Base-by-base conservation (phyloP, 2,113 vertebrate genomes). In the Natator depressus region DNA sequence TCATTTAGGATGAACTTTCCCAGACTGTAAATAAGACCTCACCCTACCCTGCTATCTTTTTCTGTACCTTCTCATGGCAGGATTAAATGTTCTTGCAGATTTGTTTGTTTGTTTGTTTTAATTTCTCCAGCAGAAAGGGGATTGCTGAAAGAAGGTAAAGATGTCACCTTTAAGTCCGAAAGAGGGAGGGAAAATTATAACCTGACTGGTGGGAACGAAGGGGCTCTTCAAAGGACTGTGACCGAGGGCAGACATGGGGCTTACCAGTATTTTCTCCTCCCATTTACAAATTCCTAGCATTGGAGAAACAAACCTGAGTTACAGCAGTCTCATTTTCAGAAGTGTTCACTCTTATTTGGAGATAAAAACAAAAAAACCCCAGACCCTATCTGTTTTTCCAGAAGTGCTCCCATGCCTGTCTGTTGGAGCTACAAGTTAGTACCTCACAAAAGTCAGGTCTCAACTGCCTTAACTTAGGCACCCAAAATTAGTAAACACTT, bases 301-400 rank as follows among this genome's bases (percentile, higher is more conserved):
- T 69, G 8, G 38, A 72, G 17, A 50, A 87, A 65, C 89, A 83
- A 22, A 81, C 49, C 59, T 65, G 59, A n/a, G 19, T n/a, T 22
- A n/a, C 0, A 0, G 59, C 31, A 6, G 11, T 8, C 1, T 5
- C 10, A 8, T 38, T 10, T 59, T 92, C 53, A 82, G 24, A 2
- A 1, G 1, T 8, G 80, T 29, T n/a, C 82, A 5, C 8, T 82
- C 3, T 10, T 89, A 51, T 11, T 79, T 35, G 0, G 19, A 35
- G 5, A 31, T 42, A 42, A 42, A 42, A 42, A 42, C 42, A 42
- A 42, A 42, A 42, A 42, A 42, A 42, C 5, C 42, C 42, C 42
- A 42, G 42, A 42, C 42, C 42, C 42, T 42, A 42, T 42, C 42
- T 42, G 5, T 1, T 0, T n/a, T 80, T 93, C 76, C 49, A 88